phyloP scores from a whole-genome alignment of 2,888 invertebrate genomes.

The Sussaba pulchella region DNA sequence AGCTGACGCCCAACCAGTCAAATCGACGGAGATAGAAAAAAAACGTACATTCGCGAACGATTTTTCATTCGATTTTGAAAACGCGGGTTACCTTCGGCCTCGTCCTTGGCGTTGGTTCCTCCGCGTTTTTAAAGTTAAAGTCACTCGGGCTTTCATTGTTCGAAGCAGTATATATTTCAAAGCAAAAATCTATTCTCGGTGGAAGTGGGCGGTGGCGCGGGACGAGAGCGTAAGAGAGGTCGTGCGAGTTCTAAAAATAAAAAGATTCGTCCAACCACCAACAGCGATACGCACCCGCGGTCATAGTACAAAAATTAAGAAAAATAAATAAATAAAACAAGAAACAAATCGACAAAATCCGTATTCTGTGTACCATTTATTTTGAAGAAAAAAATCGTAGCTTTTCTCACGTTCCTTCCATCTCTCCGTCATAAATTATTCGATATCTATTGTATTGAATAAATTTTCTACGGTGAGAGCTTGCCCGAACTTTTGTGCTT shows the following conservation, averaged over 20 bases:
- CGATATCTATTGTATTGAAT: slow-evolving; percentile 47
- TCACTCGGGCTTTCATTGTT: slow-evolving; percentile 11
- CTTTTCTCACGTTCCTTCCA: neutral
- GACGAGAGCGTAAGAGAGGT: slow-evolving; percentile 22
- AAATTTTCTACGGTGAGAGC: slow-evolving; percentile 34
- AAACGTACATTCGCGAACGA: neutral
- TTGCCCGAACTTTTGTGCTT: slow-evolving; percentile 19
- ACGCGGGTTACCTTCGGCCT: neutral
- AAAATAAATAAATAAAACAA: neutral
- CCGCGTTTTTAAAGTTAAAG: slow-evolving; percentile 38
- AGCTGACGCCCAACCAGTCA: too few relatives aligned
- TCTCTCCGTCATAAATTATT: slow-evolving; percentile 45
- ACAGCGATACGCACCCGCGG: neutral
- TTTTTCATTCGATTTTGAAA: neutral
- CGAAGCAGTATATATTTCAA: slow-evolving; percentile 6
- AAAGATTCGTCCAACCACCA: neutral
- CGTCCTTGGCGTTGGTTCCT: slow-evolving; percentile 33
- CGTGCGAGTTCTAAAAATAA: slow-evolving; percentile 38
- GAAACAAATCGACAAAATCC: neutral
- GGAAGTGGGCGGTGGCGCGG: slow-evolving; percentile 25
- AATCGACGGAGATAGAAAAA: too few relatives aligned
- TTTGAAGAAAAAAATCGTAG: neutral
- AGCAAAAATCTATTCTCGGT: slow-evolving; percentile 35
- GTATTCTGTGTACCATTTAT: neutral
- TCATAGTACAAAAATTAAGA: too few relatives aligned